These are phyloP conservation scores for Sarcophilus harrisii DNA, from an alignment of 2,797 vertebrate genomes.

Conservation along the genomic window DNA sequence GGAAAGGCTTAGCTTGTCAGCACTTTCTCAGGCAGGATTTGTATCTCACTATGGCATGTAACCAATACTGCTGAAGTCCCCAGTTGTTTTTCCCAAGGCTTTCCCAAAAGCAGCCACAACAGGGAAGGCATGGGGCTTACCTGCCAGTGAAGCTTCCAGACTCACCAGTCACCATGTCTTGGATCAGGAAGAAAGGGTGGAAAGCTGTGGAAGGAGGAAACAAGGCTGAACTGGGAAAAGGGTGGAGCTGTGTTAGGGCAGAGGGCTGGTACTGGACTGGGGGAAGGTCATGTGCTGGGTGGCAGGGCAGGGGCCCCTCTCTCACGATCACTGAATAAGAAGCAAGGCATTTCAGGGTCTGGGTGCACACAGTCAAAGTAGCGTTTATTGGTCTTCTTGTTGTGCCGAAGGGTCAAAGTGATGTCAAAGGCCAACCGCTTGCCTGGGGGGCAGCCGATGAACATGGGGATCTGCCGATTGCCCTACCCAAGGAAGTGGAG, in stretches of 20 bases:
- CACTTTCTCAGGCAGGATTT: background rate
- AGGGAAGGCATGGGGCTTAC: conserved; percentile 59
- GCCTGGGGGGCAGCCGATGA: conserved; percentile 81
- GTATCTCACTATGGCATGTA: background rate
- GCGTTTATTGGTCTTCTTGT: conserved; percentile 68
- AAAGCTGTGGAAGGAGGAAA: conserved; percentile 74
- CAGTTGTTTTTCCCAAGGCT: background rate
- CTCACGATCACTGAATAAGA: conserved; percentile 81
- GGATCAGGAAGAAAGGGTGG: conserved; percentile 84
- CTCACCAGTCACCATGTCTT: conserved; percentile 84
- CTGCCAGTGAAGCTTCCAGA: conserved; percentile 81
- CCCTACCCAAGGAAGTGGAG: conserved; percentile 63
- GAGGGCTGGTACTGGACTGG: background rate
- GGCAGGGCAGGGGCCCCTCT: background rate
- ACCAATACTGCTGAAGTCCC: background rate
- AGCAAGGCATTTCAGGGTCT: conserved; percentile 80
- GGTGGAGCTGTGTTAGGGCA: background rate
- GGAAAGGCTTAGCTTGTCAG: background rate
- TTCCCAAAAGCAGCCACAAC: background rate
- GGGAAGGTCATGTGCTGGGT: background rate
- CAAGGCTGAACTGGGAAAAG: background rate
- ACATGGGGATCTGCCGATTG: conserved; percentile 51
- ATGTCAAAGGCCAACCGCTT: conserved; percentile 82
- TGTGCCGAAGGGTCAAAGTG: conserved; percentile 69
- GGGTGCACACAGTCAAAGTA: conserved; percentile 76